A percentile compares a stretch with the other conserved stretches of the same genome.
phyloP scores from a whole-genome alignment of 2,797 vertebrate species.

The Characodon lateralis region DNA sequence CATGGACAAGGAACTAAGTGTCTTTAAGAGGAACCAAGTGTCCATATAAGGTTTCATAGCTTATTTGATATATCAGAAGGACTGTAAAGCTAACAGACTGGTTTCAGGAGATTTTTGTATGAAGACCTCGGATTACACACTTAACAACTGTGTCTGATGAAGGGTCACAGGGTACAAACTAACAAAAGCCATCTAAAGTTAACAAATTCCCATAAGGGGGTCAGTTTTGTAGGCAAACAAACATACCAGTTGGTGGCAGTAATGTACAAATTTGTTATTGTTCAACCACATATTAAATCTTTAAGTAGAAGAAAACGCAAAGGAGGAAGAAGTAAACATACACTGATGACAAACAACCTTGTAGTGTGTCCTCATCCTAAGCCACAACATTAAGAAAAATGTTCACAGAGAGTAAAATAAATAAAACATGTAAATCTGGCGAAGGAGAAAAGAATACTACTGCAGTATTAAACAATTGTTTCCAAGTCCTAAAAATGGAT shows the following conservation, averaged over 20 bases:
- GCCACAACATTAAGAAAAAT: background rate
- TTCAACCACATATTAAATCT: background rate
- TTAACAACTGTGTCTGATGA: background rate
- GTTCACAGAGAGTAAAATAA: background rate
- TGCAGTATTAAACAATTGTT: background rate
- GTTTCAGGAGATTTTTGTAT: background rate
- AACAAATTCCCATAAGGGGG: background rate
- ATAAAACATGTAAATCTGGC: background rate
- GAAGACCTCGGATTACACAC: background rate
- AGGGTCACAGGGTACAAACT: background rate
- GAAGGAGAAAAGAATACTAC: background rate
- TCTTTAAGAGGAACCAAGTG: background rate
- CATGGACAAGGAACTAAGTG: background rate
- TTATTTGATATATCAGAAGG: background rate
- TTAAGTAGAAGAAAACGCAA: background rate
- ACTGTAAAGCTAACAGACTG: background rate
- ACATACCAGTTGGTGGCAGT: background rate
- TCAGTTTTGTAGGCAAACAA: background rate
- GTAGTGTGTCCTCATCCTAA: background rate
- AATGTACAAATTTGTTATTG: background rate
- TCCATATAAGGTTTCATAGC: background rate
- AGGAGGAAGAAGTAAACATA: background rate
- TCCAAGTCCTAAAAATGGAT: background rate
- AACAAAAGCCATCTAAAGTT: background rate
- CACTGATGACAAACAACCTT: background rate